phyloP scores from a whole-genome alignment of 2,797 vertebrate species.

The Enteromius afrohamiltoni region DNA sequence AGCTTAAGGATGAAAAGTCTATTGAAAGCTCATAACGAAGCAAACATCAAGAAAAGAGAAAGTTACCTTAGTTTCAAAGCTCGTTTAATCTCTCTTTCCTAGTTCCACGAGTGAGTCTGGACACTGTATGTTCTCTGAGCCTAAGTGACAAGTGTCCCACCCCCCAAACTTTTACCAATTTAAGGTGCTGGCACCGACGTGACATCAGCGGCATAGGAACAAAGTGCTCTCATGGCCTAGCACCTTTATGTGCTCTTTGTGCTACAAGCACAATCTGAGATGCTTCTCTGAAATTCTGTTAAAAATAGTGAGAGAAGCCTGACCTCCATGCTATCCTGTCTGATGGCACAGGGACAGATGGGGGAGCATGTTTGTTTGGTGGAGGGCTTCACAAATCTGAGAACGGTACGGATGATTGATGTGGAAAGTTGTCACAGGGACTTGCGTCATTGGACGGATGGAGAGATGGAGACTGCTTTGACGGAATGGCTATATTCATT shows the following conservation, averaged over 20 bases:
- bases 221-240: constrained; percentile 51
- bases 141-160: constrained; percentile 17
- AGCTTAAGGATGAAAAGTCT: not conserved
- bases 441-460: constrained; percentile 46
- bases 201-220: constrained; percentile 67
- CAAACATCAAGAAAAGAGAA: constrained; percentile 33
- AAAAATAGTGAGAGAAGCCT: constrained; percentile 84
- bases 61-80: constrained; percentile 54
- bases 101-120: constrained; percentile 39
- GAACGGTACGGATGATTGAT: constrained; percentile 70
- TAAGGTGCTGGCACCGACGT: constrained; percentile 63
- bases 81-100: constrained; percentile 45
- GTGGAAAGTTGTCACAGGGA: constrained; percentile 65
- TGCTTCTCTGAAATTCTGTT: constrained; percentile 85
- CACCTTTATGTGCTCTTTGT: constrained; percentile 49
- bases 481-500: constrained; percentile 27
- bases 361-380: constrained; percentile 55
- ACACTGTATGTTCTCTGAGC: constrained; percentile 33
- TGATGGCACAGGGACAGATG: constrained; percentile 64
- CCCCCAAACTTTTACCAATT: constrained; percentile 67
- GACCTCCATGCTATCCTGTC: constrained; percentile 59
- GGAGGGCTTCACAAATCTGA: constrained; percentile 65
- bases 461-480: constrained; percentile 28
- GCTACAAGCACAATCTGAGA: constrained; percentile 67
- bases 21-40: constrained; percentile 3